Evolutionary conservation across 2,888 invertebrate genomes (phyloP), one percentile per base, ranked within the genome.

Genomic region (Leptopilina myrica): DNA sequence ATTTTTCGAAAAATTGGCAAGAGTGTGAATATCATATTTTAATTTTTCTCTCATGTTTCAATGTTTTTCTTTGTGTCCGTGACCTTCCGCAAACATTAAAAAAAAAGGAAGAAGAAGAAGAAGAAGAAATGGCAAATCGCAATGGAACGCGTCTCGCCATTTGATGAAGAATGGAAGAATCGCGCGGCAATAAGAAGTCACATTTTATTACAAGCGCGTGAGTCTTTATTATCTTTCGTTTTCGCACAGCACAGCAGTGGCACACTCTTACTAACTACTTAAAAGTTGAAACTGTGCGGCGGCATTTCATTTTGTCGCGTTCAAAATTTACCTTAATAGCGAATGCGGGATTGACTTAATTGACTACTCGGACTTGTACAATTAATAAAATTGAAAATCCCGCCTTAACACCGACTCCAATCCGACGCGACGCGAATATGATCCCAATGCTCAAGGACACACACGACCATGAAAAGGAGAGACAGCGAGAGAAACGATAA

Each of bases 111-210:
- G 53, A 43, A 20, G 20, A 20, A 20, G 20, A 20, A 20, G 7
- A 46, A 9, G 7, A 9, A 49, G 2, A 49, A 49, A 49, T 4
- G 4, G 12, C 9, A 12, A 49, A 4, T 49, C 12, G 11, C 11
- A 49, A 49, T 49, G 49, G 12, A 4, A 49, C 49, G 9, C 4
- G 49, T 49, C 78, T 56, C 69, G 78, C 75, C 76, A 76, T 78
- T 76, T 79, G 84, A 84, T 85, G 84, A 84, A 79, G 80, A 82
- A 84, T 82, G 81, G 78, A 81, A 65, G 81, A 77, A 77, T 82
- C 78, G 82, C 79, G 11, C 81, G 12, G 81, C 82, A 83, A 84
- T 85, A 84, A 85, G 84, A 82, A 81, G 82, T 85, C 79, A 78
- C 83, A 84, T 82, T 85, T 85, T 85, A 85, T 84, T 85, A 82